These are phyloP conservation scores for Callimorpha dominula DNA, from an alignment of 2,888 invertebrate genomes.

Conservation along the genomic window DNA sequence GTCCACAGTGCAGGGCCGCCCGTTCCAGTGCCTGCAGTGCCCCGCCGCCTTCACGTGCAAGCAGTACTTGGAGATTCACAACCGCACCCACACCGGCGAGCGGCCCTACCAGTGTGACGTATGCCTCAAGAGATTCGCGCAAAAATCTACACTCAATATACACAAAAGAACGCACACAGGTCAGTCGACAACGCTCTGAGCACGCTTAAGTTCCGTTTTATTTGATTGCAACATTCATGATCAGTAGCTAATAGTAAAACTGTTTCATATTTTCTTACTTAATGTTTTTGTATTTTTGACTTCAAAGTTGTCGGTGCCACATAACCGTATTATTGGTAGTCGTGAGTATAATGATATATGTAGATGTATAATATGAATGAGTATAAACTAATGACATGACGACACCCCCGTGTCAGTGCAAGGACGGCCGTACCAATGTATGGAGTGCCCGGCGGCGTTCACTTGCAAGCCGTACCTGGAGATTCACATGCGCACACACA, in stretches of 20 bases:
- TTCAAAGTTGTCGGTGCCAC: slow-evolving; percentile 84
- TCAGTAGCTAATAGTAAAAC: slow-evolving; percentile 31
- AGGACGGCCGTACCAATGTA: slow-evolving; percentile 86
- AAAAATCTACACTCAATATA: slow-evolving; percentile 93
- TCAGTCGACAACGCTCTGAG: slow-evolving; percentile 60
- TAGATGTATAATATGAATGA: slow-evolving; percentile 29
- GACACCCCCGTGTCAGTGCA: slow-evolving; percentile 73
- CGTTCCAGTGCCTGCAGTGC: slow-evolving; percentile 87
- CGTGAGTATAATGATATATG: slow-evolving; percentile 55
- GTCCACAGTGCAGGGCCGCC: slow-evolving; percentile 85
- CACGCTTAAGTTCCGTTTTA: slow-evolving; percentile 32
- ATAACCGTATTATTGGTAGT: slow-evolving; percentile 55
- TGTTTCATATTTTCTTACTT: slow-evolving; percentile 34
- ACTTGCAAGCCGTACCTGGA: slow-evolving; percentile 88
- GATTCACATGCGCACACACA: slow-evolving; percentile 88
- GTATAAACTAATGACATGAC: slow-evolving; percentile 49
- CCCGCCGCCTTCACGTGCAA: slow-evolving; percentile 88
- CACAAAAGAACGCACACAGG: slow-evolving; percentile 93
- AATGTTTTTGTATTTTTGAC: slow-evolving; percentile 40
- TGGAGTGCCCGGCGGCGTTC: slow-evolving; percentile 87
- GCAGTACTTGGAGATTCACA: slow-evolving; percentile 86
- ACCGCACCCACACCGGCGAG: slow-evolving; percentile 86
- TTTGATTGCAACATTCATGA: slow-evolving; percentile 33
- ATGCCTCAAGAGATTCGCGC: slow-evolving; percentile 93
- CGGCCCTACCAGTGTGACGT: slow-evolving; percentile 90